Base-by-base conservation (phyloP, 2,797 vertebrate species). In the Bovichtus variegatus region DNA sequence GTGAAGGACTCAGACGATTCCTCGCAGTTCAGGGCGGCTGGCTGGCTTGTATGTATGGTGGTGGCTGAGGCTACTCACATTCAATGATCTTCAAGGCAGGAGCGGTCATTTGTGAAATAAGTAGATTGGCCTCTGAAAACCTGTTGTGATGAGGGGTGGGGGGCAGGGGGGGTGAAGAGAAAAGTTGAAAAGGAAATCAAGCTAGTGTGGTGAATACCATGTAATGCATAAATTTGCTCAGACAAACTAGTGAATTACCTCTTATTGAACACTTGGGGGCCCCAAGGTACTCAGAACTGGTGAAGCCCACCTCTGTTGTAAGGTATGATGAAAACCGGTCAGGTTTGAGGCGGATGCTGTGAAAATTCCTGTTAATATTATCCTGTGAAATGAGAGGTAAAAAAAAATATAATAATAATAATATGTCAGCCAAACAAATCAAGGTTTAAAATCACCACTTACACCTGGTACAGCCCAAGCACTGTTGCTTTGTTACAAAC, bases 41-140 rank as follows among this genome's bases (percentile, higher is more conserved):
- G 75, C 78, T 85, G 78, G 61, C 58, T 80, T 72, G 58, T 57
- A 46, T 60, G 69, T 77, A 49, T 43, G 82, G 58, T 76, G 78
- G 76, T 25, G 63, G 61, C 67, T 75, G 46, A 65, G 68, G 71
- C 81, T 83, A 73, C 88, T 92, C 90, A 91, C 89, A 89, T 91
- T 87, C 90, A 80, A 47, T 31, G 77, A 77, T 83, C 78, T 80
- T 86, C 84, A 87, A 90, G 91, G 90, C 88, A 83, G 80, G 76
- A 68, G 79, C 25, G 86, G 90, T 91, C 93, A 96, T 93, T 98
- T 98, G 94, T 96, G 94, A 93, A 96, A 97, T 86, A 97, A 90
- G 90, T 96, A 97, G 74, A 98, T 93, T 53, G 97, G 96, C 88
- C 97, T 96, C 90, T 97, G 96, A 92, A 97, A 97, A 87, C 97